Base-by-base conservation (phyloP, 2,888 invertebrate species). In the Acleris literana region DNA sequence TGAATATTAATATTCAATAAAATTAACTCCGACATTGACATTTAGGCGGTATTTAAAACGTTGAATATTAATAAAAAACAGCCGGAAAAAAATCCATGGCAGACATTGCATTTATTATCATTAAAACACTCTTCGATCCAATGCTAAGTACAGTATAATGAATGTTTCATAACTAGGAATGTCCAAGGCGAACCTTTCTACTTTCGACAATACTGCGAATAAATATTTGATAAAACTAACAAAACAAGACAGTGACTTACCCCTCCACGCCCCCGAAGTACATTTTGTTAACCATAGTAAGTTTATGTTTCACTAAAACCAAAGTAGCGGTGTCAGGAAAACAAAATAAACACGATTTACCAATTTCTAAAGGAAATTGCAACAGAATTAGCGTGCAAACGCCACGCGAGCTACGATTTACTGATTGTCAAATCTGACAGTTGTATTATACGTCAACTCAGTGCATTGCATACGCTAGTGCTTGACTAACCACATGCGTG, bases 211-310 rank as follows among this genome's bases (percentile, higher is more conserved):
- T 60, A 25, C 68, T 67, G 73, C 69, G 72, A 62, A 68, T 69
- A 70, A 64, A 54, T 63, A 65, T 56, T 44, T 46, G 39, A 39
- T 63, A 66, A 69, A 70, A 70, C 51, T 64, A 17, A 63, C 48
- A 70, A 72, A 64, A 44, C 16, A 64, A 61, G 49, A 55, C 62
- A 58, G 39, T 48, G 46, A 82, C 90, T 83, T 70, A 92, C 92
- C 92, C 92, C 79, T 92, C 92, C 33, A 91, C 86, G 49, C 92
- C 92, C 54, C 90, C 92, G 69, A 90, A 92, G 79, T 83, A 89
- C 86, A 76, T 79, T 59, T 68, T 69, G 29, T 66, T 66, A 60
- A 70, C 72, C 81, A 81, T 80, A 56, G 56, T 75, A 61, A 55
- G 60, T 61, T 65, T 71, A 72, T 65, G 62, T 68, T 68, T 64